Base-by-base conservation (phyloP, 1,140 invertebrate genomes). In the Drosophila kohkoa region DNA sequence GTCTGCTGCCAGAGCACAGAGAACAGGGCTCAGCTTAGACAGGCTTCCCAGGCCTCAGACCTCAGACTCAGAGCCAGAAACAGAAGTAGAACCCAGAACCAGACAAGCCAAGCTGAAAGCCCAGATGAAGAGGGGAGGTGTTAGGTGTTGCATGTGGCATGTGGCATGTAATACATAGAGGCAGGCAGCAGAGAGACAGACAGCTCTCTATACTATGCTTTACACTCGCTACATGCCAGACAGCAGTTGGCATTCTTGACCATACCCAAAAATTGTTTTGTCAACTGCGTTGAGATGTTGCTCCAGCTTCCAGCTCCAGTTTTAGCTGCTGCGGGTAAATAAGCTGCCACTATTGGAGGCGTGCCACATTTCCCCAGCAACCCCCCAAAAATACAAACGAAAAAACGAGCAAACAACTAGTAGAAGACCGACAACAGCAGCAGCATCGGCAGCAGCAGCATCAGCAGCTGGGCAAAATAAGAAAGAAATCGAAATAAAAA, bases 241-340 rank as follows among this genome's bases (percentile, higher is more conserved):
- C 77, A 78, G 66, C 77, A 78, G 66, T 49, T 45, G 64, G 49
- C 60, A 75, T 90, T 82, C 89, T 91, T 91, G 89, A 91, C 89
- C 89, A 91, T 91, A 82, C 89, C 82, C 89, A 82, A 86, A 81
- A 75, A 67, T 58, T 58, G 67, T 59, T 72, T 67, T 73, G 74
- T 73, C 74, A 76, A 76, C 58, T 55, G 70, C 30, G 25, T 45
- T 46, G 45, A 11, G 65, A 32, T 10, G 66, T n/a, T 51, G 48
- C 10, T 43, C 20, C 25, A 32, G 13, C 60, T 32, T 11, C 10
- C 16, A 16, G 20, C 15, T 38, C 35, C 35, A 38, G 54, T 20
- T 41, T 16, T 10, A 38, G 8, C 8, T 38, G 35, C 35, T 10
- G 20, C 15, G 73, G 81, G 55, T 80, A 89, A 83, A 88, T 83